phyloP scores from a whole-genome alignment of 2,888 invertebrate genomes.

The Mythimna lalbum region DNA sequence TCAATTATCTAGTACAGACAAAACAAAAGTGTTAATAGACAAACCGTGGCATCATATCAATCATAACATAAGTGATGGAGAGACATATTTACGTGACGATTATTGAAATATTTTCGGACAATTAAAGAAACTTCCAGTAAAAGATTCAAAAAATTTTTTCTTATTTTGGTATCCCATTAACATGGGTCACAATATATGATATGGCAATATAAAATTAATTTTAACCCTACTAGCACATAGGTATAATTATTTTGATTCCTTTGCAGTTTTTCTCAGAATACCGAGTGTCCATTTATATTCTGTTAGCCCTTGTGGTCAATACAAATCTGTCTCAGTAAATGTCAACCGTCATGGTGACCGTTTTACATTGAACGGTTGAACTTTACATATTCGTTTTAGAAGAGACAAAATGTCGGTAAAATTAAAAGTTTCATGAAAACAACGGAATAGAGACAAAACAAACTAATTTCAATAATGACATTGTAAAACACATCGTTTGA shows the following conservation, averaged over 20 bases:
- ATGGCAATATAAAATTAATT: slow-evolving; percentile 49
- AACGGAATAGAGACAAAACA: slow-evolving; percentile 60
- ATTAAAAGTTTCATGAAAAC: slow-evolving; percentile 29
- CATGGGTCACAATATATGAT: slow-evolving; percentile 45
- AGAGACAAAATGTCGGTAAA: slow-evolving; percentile 25
- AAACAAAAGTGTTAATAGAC: slow-evolving; percentile 33
- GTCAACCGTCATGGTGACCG: slow-evolving; percentile 65
- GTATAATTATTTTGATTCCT: slow-evolving; percentile 63
- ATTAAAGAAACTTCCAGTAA: slow-evolving; percentile 15
- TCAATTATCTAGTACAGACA: slow-evolving; percentile 37
- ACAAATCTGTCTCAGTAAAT: slow-evolving; percentile 64
- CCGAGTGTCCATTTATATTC: slow-evolving; percentile 54
- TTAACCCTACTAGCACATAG: slow-evolving; percentile 57
- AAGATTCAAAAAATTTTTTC: slow-evolving; percentile 18
- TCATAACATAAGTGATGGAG: slow-evolving; percentile 30
- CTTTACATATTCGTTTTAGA: slow-evolving; percentile 57
- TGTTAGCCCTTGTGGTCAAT: slow-evolving; percentile 61
- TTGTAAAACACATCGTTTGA: slow-evolving; percentile 71
- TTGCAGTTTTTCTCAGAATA: slow-evolving; percentile 62
- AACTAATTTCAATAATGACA: slow-evolving; percentile 75
- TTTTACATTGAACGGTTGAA: slow-evolving; percentile 50
- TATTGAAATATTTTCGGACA: slow-evolving; percentile 7
- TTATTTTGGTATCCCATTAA: slow-evolving; percentile 43
- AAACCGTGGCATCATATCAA: slow-evolving; percentile 50
- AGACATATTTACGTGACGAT: slow-evolving; percentile 13